A percentile compares a stretch with the other conserved stretches of the same genome.
Conservation (phyloP, 2,888 invertebrate species). For the Ypsolopha sequella region DNA sequence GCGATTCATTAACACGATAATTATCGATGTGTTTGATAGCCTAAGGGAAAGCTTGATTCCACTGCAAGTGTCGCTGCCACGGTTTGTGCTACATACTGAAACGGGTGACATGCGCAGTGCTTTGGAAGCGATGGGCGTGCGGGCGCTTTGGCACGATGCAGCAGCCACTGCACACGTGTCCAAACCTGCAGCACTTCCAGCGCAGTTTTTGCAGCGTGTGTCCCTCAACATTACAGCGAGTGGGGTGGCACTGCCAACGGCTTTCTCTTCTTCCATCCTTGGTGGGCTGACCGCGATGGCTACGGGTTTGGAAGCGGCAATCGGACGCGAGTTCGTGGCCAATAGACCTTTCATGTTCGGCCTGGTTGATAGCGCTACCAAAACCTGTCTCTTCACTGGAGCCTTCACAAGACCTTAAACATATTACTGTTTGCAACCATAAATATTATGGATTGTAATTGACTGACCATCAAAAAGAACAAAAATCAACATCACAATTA, state of each 20-base stretch:
- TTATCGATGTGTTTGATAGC: conserved; percentile 17
- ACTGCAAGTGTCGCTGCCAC: conserved; percentile 23
- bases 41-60: conserved; percentile 19
- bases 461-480: too few relatives aligned
- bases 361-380: conserved; percentile 1
- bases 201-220: not conserved
- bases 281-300: conserved; percentile 13
- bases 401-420: not conserved
- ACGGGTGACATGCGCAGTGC: conserved; percentile 15
- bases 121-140: conserved; percentile 18
- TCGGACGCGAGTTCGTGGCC: conserved; percentile 11
- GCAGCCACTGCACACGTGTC: conserved; percentile 5
- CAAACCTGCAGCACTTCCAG: too few relatives aligned
- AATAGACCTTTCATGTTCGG: not conserved
- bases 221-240: not conserved
- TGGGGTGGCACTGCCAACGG: not conserved
- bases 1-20: conserved; percentile 13
- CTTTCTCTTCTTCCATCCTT: conserved; percentile 2
- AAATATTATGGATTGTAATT: too few relatives aligned
- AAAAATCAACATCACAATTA: too few relatives aligned
- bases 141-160: conserved; percentile 16
- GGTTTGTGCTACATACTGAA: conserved; percentile 18
- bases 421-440: too few relatives aligned
- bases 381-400: not conserved
- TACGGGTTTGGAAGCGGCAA: conserved; percentile 25